A percentile compares a stretch with the other conserved stretches of the same genome.
These are phyloP conservation scores for Saccostrea cuccullata DNA, from an alignment of 1,140 invertebrate species.

Conservation along the genomic window DNA sequence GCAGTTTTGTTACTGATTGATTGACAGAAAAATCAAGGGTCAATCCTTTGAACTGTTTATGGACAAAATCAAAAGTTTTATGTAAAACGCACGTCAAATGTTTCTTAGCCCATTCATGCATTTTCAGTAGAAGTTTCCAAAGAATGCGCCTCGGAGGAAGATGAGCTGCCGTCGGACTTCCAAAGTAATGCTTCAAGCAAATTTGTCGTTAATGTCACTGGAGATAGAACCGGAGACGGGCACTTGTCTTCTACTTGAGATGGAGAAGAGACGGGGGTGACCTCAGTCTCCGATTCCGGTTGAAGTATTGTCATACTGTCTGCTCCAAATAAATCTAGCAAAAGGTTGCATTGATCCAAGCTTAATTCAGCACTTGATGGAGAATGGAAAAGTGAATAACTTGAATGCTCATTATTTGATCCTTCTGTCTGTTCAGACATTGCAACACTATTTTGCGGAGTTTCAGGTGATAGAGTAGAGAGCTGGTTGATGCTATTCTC, in stretches of 20 bases:
- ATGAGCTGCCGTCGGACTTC: not conserved
- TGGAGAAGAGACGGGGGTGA: not conserved
- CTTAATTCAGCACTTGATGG: not conserved
- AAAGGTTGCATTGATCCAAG: conserved; percentile 1
- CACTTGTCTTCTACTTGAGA: not conserved
- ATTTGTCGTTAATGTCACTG: not conserved
- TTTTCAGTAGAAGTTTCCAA: not conserved
- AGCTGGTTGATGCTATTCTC: not conserved
- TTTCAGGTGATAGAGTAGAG: not conserved
- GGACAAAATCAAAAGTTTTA: too few relatives aligned
- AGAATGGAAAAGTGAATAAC: not conserved
- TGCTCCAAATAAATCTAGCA: not conserved
- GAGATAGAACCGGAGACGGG: not conserved
- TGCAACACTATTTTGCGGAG: too few relatives aligned
- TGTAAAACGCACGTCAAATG: too few relatives aligned
- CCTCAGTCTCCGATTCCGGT: not conserved
- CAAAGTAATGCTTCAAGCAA: not conserved
- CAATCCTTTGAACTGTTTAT: too few relatives aligned
- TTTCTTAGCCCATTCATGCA: too few relatives aligned
- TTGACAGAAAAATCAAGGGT: too few relatives aligned
- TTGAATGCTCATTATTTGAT: not conserved
- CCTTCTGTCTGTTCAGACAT: not conserved
- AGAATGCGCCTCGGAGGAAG: not conserved
- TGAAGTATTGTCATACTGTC: not conserved
- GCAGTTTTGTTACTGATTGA: too few relatives aligned